A percentile compares a stretch with the other conserved stretches of the same genome.
phyloP scores from a whole-genome alignment of 1,140 invertebrate genomes.

The Ceratina japonica region DNA sequence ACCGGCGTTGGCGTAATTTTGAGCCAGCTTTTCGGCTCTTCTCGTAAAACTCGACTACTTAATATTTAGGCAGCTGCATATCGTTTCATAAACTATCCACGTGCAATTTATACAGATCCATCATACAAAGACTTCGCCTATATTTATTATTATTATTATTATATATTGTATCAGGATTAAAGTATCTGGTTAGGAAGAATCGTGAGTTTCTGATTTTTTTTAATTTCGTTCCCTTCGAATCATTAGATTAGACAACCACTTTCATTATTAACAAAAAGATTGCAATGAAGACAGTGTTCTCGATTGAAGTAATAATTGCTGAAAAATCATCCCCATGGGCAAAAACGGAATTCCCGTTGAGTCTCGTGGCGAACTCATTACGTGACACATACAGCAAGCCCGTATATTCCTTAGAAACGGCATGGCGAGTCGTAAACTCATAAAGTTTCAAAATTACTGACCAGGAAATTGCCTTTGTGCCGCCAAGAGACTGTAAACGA shows the following conservation, averaged over 20 bases:
- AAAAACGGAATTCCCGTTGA: not conserved
- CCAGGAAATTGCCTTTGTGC: conserved; percentile 22
- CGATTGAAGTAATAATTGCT: not conserved
- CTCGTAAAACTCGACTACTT: not conserved
- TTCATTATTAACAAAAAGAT: not conserved
- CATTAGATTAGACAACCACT: not conserved
- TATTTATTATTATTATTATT: not conserved
- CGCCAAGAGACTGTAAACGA: conserved; percentile 7
- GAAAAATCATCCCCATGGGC: not conserved
- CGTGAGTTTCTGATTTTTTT: not conserved
- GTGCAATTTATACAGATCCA: conserved; percentile 4
- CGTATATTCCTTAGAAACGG: conserved; percentile 1
- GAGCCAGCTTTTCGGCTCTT: not conserved
- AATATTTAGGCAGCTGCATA: conserved; percentile 4
- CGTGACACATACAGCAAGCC: conserved; percentile 8
- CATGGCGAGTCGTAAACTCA: conserved; percentile 11
- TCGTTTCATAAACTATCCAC: conserved; percentile 10
- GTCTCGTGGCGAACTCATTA: not conserved
- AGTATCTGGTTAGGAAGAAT: not conserved
- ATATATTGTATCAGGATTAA: not conserved
- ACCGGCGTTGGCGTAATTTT: not conserved
- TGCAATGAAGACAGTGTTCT: not conserved
- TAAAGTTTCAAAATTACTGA: conserved; percentile 25
- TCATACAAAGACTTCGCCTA: not conserved
- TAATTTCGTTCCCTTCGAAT: not conserved